Conservation (phyloP, 2,888 invertebrate genomes). For the Rotaria macrura region DNA sequence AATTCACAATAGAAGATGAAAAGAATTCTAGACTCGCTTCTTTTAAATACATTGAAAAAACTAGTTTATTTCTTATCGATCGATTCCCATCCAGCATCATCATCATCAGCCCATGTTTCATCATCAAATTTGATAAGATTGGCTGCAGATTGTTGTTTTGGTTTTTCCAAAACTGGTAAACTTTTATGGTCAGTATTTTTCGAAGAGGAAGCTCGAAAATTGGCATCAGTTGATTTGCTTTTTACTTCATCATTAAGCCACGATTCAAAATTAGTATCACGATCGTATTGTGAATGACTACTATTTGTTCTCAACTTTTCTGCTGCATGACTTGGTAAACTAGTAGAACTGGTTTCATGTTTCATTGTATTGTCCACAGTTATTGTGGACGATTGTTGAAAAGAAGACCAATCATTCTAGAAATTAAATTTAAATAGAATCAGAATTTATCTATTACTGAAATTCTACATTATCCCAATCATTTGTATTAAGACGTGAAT, state of each 20-base stretch:
- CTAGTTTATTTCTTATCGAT: slow-evolving; percentile 38
- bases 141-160: not conserved
- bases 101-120: slow-evolving; percentile 21
- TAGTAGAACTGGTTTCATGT: not conserved
- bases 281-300: not conserved
- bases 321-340: not conserved
- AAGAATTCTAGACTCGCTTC: no score
- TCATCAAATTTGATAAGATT: slow-evolving; percentile 40
- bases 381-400: not conserved
- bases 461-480: not conserved
- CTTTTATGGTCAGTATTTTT: not conserved
- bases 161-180: slow-evolving; percentile 21
- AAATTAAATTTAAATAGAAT: not conserved
- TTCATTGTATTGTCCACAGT: not conserved
- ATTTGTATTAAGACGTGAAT: not conserved
- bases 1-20: no score
- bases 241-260: not conserved
- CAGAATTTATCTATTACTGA: not conserved
- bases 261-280: not conserved
- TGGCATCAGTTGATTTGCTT: not conserved
- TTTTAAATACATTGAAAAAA: not conserved
- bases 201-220: not conserved
- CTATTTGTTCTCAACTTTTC: not conserved
- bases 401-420: not conserved
- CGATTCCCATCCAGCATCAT: slow-evolving; percentile 42